phyloP scores from a whole-genome alignment of 1,140 invertebrate species.

The Antheraea mylitta region DNA sequence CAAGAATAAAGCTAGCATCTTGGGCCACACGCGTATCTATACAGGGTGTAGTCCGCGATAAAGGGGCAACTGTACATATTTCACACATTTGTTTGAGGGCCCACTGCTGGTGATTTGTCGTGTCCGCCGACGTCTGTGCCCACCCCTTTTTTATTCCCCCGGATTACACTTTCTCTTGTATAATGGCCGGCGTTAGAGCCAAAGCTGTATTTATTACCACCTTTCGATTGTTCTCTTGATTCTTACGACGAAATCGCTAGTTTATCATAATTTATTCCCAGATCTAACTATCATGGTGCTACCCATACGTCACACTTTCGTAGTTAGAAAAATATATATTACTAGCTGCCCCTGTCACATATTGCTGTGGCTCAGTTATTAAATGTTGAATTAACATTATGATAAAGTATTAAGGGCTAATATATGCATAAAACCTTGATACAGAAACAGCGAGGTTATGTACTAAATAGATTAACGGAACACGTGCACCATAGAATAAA shows the following conservation, averaged over 20 bases:
- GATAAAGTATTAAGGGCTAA: too few species aligned
- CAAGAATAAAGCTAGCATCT: neutral
- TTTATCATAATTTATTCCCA: neutral
- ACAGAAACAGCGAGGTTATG: too few species aligned
- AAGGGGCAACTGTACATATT: slow-evolving; percentile 42
- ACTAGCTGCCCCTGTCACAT: too few species aligned
- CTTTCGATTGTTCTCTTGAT: slow-evolving; percentile 2
- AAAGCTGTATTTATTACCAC: slow-evolving; percentile 1
- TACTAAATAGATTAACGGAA: too few species aligned
- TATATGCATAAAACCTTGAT: too few species aligned
- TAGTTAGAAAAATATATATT: too few species aligned
- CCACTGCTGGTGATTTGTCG: slow-evolving; percentile 45
- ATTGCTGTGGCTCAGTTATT: too few species aligned
- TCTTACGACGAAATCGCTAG: neutral
- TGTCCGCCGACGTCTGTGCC: slow-evolving; percentile 29
- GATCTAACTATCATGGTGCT: neutral
- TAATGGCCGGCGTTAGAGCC: slow-evolving; percentile 8
- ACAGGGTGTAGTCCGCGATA: slow-evolving; percentile 29
- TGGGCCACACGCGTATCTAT: neutral
- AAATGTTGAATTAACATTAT: too few species aligned
- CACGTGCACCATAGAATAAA: too few species aligned
- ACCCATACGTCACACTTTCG: too few species aligned
- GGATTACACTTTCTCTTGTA: slow-evolving; percentile 18
- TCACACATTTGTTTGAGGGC: slow-evolving; percentile 47
- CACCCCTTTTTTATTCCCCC: slow-evolving; percentile 28